A percentile compares a stretch with the other conserved stretches of the same genome.
Evolutionary conservation across 2,113 vertebrate genomes (phyloP).

Genomic region (Salvator merianae): DNA sequence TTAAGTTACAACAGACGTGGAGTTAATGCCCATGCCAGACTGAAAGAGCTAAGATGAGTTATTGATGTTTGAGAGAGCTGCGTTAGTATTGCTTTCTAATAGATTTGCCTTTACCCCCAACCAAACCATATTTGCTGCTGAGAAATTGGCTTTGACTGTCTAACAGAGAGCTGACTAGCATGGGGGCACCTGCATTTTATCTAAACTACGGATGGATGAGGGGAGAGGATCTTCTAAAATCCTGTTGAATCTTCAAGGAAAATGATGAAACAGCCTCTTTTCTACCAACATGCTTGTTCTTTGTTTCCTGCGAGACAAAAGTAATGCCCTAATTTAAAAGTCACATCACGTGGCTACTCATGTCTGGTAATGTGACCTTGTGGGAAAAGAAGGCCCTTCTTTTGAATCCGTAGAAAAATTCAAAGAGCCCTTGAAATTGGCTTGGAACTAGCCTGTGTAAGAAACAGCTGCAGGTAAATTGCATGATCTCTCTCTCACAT

Average conservation of each 20-base stretch:
- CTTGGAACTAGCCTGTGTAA: slow-evolving; percentile 10
- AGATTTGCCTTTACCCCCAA: neutral
- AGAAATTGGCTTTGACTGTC: slow-evolving; percentile 52
- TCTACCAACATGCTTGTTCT: slow-evolving; percentile 21
- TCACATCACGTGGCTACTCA: neutral
- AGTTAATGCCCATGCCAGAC: neutral
- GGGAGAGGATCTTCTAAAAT: slow-evolving; percentile 30
- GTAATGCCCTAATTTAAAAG: slow-evolving; percentile 44
- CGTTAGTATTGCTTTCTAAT: neutral
- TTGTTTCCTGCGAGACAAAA: slow-evolving; percentile 43
- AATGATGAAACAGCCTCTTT: slow-evolving; percentile 18
- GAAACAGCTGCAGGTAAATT: slow-evolving; percentile 40
- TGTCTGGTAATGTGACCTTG: slow-evolving; percentile 8
- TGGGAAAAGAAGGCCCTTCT: neutral
- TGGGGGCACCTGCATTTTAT: slow-evolving; percentile 49
- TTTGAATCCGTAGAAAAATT: slow-evolving; percentile 45
- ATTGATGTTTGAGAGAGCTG: slow-evolving; percentile 19
- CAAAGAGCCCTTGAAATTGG: slow-evolving; percentile 2
- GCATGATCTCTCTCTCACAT: slow-evolving; percentile 20
- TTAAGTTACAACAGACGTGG: neutral
- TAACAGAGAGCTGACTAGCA: slow-evolving; percentile 54
- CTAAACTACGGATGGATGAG: slow-evolving; percentile 20
- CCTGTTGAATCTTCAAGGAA: slow-evolving; percentile 13
- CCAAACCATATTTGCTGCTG: slow-evolving; percentile 36
- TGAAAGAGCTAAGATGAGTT: slow-evolving; percentile 9